phyloP scores from a whole-genome alignment of 2,888 invertebrate species.

The Phalangium opilio region DNA sequence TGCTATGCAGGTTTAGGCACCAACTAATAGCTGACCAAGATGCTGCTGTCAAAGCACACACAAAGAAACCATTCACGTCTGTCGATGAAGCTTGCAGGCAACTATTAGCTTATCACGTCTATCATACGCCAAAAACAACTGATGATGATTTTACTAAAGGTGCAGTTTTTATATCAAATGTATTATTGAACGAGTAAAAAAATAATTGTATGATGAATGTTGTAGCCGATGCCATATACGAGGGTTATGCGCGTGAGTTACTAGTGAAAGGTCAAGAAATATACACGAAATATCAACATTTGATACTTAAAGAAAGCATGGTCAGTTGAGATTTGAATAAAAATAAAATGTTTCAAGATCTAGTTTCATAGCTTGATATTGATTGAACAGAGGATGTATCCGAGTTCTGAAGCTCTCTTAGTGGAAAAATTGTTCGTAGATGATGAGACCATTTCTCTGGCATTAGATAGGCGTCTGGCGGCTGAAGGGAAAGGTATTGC shows the following conservation, averaged over 20 bases:
- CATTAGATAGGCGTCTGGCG: conserved; percentile 26
- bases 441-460: conserved; percentile 50
- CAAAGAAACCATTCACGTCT: conserved; percentile 46
- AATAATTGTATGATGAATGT: too few relatives aligned
- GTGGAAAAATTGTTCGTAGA: conserved; percentile 54
- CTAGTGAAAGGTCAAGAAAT: conserved; percentile 52
- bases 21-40: conserved; percentile 58
- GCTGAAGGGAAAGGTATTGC: conserved; percentile 26
- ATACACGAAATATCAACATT: conserved; percentile 54
- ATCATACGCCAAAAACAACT: conserved; percentile 45
- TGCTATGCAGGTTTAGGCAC: conserved; percentile 54
- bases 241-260: conserved; percentile 38
- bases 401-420: conserved; percentile 61
- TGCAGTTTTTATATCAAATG: conserved; percentile 12
- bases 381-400: conserved; percentile 45
- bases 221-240: conserved; percentile 25
- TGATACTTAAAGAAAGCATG: conserved; percentile 60
- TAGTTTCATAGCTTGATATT: not conserved
- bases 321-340: conserved; percentile 34
- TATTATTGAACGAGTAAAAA: too few relatives aligned
- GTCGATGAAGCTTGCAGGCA: conserved; percentile 55
- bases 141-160: conserved; percentile 40
- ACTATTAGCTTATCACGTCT: conserved; percentile 58
- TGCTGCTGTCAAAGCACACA: conserved; percentile 55
- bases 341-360: too few relatives aligned